These are phyloP conservation scores for Epinephelus moara DNA, from an alignment of 2,113 vertebrate genomes.

Conservation along the genomic window DNA sequence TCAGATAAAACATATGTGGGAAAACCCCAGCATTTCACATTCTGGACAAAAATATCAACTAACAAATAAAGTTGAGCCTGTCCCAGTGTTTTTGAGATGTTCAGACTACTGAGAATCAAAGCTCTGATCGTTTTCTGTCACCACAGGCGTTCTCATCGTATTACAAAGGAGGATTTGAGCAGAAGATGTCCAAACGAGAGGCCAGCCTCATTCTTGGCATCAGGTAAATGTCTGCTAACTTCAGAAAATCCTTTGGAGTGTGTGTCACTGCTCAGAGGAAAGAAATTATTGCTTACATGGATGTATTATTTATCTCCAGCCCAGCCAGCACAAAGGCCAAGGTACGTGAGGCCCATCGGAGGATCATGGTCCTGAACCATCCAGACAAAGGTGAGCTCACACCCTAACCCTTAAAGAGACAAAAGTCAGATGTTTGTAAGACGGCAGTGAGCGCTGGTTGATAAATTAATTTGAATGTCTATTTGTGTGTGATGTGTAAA, in stretches of 20 bases:
- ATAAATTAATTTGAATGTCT: neutral
- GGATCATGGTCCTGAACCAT: conserved; percentile 96
- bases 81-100: neutral
- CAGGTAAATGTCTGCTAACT: conserved; percentile 82
- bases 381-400: conserved; percentile 92
- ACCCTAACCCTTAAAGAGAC: neutral
- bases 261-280: neutral
- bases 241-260: neutral
- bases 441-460: neutral
- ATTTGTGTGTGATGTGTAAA: neutral
- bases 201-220: conserved; percentile 94
- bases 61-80: neutral
- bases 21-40: neutral
- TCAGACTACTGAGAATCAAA: neutral
- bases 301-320: conserved; percentile 80
- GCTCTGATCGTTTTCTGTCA: neutral
- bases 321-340: conserved; percentile 89
- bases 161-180: conserved; percentile 97
- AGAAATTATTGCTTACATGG: neutral
- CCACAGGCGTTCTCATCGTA: conserved; percentile 89
- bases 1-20: too few relatives aligned
- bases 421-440: neutral
- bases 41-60: neutral
- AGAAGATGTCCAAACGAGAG: conserved; percentile 95
- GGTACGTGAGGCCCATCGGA: conserved; percentile 91